Evolutionary conservation across 2,888 invertebrate genomes (phyloP), one percentile per base, ranked within the genome.

Genomic region (Caenorhabditis uteleia): DNA sequence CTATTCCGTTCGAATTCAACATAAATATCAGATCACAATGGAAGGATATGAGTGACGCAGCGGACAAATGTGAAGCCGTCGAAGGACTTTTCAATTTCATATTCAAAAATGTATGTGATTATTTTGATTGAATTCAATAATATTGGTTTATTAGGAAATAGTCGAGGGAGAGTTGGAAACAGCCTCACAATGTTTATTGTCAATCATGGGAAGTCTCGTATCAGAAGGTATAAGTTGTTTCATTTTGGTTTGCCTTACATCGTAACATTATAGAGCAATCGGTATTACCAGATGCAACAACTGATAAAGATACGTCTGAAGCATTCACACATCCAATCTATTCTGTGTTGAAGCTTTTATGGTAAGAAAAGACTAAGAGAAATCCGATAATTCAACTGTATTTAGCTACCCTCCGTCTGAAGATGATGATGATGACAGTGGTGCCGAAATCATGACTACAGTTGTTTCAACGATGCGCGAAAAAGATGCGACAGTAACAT

Each of bases 401-500:
- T 38, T 12, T 14, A 12, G 7, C 16, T 34, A 34, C 5, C 10
- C 38, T 7, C n/a, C n/a, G 18, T 44, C 26, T 44, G 44, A 8
- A 6, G 48, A 38, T 20, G n/a, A n/a, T n/a, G 55, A 55, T 33
- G 68, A 68, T 12, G 49, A 54, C 5, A 16, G 40, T 5, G 36
- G 53, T 1, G 36, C 47, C n/a, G 60, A 65, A 5, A 39, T 62
- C 5, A 38, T 77, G 38, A 31, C 70, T 12, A 51, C 47, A 23
- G 61, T 77, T 38, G 53, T 77, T 51, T 64, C 64, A 6, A 65
- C 74, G n/a, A 77, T 77, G 76, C 38, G 74, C 8, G 75, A 77
- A 40, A 68, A 67, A 38, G 69, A 71, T 36, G 51, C 50, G 2
- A 51, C 55, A 10, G 39, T 76, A 12, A 62, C 69, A 36, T 62